Evolutionary conservation across 2,113 vertebrate genomes (phyloP), one percentile per base, ranked within the genome.

Genomic region (Rhadina sibilatrix): DNA sequence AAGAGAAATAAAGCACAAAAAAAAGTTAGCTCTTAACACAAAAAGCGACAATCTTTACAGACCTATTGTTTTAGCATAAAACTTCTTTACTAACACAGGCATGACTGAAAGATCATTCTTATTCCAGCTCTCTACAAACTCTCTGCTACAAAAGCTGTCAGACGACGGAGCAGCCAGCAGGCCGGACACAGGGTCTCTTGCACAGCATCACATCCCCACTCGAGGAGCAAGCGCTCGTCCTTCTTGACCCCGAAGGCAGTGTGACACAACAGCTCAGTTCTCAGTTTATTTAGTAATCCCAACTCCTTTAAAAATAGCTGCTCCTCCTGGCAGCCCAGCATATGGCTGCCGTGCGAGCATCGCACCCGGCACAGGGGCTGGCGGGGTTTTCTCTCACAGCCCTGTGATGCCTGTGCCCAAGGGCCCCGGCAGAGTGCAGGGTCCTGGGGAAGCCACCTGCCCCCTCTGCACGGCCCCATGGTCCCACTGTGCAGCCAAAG

Each of bases 351-450:
- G 0, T 13, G 21, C 2, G 7, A 88, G 64, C 5, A 7, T 17
- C 2, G 1, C 31, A 1, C 54, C 63, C 15, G 0, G 80, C 54
- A 20, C 52, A 13, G 56, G 16, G 40, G 6, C 25, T 2, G 5
- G 20, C 8, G 12, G 65, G 25, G 37, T 25, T 83, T 79, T 59
- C 84, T 31, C 86, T 89, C 83, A 27, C 66, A 35, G 3, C 35
- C 31, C 76, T 5, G 4, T 0, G 0, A 53, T 0, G 1, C 57
- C 28, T 24, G 27, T 2, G 18, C 60, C 44, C 3, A 0, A 46
- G 54, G 60, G 54, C 27, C 9, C 22, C 13, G 3, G 57, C 70
- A 25, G 52, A 25, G 44, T 2, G 1, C 80, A 64, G 53, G 40
- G 47, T 42, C 64, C 46, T 11, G 5, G 37, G 56, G 72, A 52